Conservation (phyloP, 2,888 invertebrate genomes). For the Drosophila trichaetosa region DNA sequence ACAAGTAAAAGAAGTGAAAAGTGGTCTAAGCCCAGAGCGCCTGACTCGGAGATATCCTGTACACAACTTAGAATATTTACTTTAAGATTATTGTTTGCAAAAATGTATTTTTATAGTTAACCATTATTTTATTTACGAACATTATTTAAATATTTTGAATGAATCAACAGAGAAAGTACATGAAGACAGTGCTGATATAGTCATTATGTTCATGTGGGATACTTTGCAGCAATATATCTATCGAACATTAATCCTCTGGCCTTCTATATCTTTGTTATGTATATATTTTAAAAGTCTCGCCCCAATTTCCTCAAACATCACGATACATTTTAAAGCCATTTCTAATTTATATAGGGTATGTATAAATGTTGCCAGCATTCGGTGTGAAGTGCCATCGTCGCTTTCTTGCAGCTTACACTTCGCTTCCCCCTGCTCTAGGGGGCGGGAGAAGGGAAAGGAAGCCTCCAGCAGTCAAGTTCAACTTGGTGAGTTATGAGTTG, state of each 20-base stretch:
- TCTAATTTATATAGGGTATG: background rate
- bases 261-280: background rate
- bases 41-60: background rate
- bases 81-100: background rate
- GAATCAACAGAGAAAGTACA: background rate
- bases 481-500: slow-evolving; percentile 83
- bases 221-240: background rate
- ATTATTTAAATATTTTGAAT: background rate
- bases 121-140: background rate
- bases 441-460: slow-evolving; percentile 1
- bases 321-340: background rate
- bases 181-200: background rate
- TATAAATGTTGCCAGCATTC: slow-evolving; percentile 9
- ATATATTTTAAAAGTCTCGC: background rate
- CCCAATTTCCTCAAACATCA: too few relatives aligned
- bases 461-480: slow-evolving; percentile 61
- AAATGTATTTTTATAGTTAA: background rate
- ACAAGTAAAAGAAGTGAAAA: background rate
- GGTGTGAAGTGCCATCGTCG: slow-evolving; percentile 54
- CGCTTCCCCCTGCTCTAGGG: slow-evolving; percentile 1
- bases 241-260: background rate
- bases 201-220: background rate
- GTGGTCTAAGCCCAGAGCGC: background rate
- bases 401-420: slow-evolving; percentile 24
- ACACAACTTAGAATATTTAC: background rate